A percentile compares a stretch with the other conserved stretches of the same genome.
These are phyloP conservation scores for Oxyteleia sp. DNA, from an alignment of 2,888 invertebrate species.

Conservation along the genomic window DNA sequence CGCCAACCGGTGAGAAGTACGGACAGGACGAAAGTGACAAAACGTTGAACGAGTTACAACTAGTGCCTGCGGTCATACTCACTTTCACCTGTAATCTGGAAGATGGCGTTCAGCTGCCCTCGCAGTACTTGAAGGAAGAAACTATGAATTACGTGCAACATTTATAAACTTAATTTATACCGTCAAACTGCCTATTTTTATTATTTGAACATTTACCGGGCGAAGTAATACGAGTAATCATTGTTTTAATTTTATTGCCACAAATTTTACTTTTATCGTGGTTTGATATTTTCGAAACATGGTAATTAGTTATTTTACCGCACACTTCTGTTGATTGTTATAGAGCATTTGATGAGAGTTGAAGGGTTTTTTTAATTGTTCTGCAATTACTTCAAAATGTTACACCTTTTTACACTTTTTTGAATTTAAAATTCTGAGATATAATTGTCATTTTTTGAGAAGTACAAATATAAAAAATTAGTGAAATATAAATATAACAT, in stretches of 20 bases:
- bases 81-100: slow-evolving; percentile 91
- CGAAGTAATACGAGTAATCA: slow-evolving; percentile 27
- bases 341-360: too few relatives aligned
- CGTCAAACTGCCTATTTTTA: slow-evolving; percentile 27
- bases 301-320: too few relatives aligned
- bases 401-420: too few relatives aligned
- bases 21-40: slow-evolving; percentile 89
- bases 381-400: too few relatives aligned
- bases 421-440: too few relatives aligned
- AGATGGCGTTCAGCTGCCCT: slow-evolving; percentile 84
- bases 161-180: slow-evolving; percentile 41
- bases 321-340: too few relatives aligned
- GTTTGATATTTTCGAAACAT: too few relatives aligned
- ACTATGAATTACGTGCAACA: slow-evolving; percentile 87
- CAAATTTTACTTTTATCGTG: too few relatives aligned
- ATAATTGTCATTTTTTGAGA: slow-evolving; percentile 1
- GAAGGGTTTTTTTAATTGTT: too few relatives aligned
- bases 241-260: slow-evolving; percentile 5
- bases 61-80: slow-evolving; percentile 95
- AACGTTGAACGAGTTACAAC: slow-evolving; percentile 92
- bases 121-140: slow-evolving; percentile 93
- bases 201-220: slow-evolving; percentile 22
- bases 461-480: too few relatives aligned
- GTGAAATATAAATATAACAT: too few relatives aligned
- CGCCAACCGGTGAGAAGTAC: slow-evolving; percentile 91